Evolutionary conservation across 2,797 vertebrate genomes (phyloP), one percentile per base, ranked within the genome.

Genomic region (Gallirallus australis): DNA sequence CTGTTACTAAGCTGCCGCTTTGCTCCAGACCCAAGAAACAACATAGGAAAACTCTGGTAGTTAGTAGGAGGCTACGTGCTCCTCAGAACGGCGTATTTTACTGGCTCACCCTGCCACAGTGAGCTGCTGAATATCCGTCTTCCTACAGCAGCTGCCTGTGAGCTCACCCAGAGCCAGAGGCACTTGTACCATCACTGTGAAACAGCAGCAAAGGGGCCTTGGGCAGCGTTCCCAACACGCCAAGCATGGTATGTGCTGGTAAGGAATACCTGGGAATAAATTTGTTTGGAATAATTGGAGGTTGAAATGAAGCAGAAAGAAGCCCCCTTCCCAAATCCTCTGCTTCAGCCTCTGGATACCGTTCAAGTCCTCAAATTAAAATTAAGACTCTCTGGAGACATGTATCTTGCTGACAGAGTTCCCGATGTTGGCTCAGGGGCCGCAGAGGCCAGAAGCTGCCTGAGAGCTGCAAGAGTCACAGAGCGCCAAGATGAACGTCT

Each of bases 91-190:
- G 40, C 0, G 0, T 12, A 28, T 73, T 82, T 82, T 20, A 61
- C 77, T 6, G 7, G 75, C 11, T 17, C 42, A 10, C 85, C 81
- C 82, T 30, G 84, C 69, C 57, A 13, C 4, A 33, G 52, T 12
- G 75, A 82, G 33, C 6, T 53, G 66, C 39, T 87, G 27, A 91
- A 17, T n/a, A 77, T 37, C 71, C 60, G 40, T 35, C 57, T 40
- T 50, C 52, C 20, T 64, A 52, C 72, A 83, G 40, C 7, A 90
- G 83, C 81, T 50, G 56, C 64, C 25, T 11, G 18, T 19, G 18
- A 77, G 90, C 87, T 82, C 92, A 48, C 68, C 56, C n/a, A 54
- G 63, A 89, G 65, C 64, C 93, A 73, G 48, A 75, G 81, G 59
- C 57, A 33, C 23, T 50, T 76, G 21, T 1, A 53, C 30, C 80